Percentiles rank a stretch among this genome's conserved stretches.
These are phyloP conservation scores for Palaemon carinicauda DNA, from an alignment of 1,140 invertebrate species.

Conservation along the genomic window DNA sequence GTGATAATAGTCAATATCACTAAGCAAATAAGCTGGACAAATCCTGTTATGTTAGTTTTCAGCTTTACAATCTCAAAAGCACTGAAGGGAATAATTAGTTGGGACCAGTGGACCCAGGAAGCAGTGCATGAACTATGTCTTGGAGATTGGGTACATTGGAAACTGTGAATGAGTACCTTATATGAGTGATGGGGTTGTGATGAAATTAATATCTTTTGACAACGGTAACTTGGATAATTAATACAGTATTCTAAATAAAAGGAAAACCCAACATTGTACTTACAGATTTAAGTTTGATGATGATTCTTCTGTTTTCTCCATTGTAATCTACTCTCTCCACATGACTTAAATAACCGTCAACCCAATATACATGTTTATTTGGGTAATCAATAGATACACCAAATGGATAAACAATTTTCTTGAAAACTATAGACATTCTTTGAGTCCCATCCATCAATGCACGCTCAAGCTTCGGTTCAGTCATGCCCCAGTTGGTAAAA, in stretches of 20 bases:
- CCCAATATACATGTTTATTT: conserved; percentile 80
- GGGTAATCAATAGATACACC: conserved; percentile 77
- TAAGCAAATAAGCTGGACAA: too few relatives aligned
- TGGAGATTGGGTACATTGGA: too few relatives aligned
- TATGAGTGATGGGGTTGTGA: too few relatives aligned
- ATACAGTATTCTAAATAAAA: conserved; percentile 45
- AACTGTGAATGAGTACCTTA: too few relatives aligned
- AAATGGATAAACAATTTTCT: conserved; percentile 78
- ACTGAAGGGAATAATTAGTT: too few relatives aligned
- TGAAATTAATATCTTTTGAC: not conserved
- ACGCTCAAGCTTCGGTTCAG: conserved; percentile 72
- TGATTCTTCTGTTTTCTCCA: conserved; percentile 72
- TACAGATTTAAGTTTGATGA: conserved; percentile 69
- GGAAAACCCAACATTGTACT: conserved; percentile 62
- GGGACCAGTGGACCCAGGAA: too few relatives aligned
- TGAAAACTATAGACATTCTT: conserved; percentile 67
- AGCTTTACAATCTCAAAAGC: too few relatives aligned
- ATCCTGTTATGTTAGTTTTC: too few relatives aligned
- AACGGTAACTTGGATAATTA: conserved; percentile 53
- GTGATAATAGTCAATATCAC: too few relatives aligned
- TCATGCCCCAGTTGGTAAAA: conserved; percentile 78
- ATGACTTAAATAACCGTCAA: conserved; percentile 79
- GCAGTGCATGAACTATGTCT: too few relatives aligned
- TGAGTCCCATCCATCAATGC: conserved; percentile 72
- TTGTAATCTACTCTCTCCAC: conserved; percentile 78